A percentile compares a stretch with the other conserved stretches of the same genome.
Evolutionary conservation across 2,113 vertebrate genomes (phyloP).

Genomic region (Columba janthina): DNA sequence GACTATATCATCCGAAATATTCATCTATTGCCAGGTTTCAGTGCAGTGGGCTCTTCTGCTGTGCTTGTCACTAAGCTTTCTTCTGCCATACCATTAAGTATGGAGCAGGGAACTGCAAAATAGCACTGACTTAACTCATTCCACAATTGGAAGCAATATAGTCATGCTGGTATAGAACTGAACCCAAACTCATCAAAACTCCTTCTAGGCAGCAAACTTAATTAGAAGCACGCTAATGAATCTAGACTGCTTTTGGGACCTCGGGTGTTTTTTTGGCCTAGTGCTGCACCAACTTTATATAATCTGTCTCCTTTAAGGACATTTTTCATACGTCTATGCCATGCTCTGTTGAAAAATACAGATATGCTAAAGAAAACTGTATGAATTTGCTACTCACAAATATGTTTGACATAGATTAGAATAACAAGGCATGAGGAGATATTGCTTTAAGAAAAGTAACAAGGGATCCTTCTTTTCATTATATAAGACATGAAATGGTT

Average conservation of each 20-base stretch:
- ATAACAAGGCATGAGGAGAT: neutral
- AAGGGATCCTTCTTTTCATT: neutral
- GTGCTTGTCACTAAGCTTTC: neutral
- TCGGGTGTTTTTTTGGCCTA: neutral
- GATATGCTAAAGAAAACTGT: neutral
- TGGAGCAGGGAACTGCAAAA: neutral
- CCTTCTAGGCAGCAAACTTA: neutral
- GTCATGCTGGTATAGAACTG: neutral
- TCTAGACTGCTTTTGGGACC: neutral
- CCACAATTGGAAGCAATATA: neutral
- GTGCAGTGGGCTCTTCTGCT: neutral
- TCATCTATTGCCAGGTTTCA: neutral
- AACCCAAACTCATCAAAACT: neutral
- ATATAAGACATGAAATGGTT: neutral
- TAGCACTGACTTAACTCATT: neutral
- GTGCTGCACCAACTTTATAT: neutral
- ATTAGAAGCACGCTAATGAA: neutral
- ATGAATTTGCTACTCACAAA: neutral
- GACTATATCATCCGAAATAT: neutral
- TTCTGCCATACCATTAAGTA: neutral
- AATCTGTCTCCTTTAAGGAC: neutral
- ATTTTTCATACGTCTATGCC: neutral
- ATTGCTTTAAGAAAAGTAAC: neutral
- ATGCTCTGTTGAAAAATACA: neutral
- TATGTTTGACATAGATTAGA: conserved; percentile 2